Evolutionary conservation across 2,888 invertebrate species (phyloP).

Genomic region (Altica lythri): DNA sequence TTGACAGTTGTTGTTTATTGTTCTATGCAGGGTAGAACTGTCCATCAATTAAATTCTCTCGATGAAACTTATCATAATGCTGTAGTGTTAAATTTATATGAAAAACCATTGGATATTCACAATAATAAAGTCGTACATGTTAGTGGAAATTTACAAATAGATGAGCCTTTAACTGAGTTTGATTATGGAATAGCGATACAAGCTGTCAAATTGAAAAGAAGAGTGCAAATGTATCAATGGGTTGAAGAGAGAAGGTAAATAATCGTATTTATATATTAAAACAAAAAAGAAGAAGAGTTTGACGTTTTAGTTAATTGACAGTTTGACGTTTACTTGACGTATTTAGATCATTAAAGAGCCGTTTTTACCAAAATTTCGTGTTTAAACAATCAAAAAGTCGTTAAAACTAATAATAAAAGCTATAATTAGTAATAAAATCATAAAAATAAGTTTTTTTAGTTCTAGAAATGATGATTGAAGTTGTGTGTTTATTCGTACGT

Average conservation of each 20-base stretch:
- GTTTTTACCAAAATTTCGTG: no score
- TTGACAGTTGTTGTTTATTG: no score
- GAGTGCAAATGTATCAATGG: conserved; percentile 96
- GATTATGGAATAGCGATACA: conserved; percentile 84
- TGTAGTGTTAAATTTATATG: conserved; percentile 58
- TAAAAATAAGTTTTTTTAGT: no score
- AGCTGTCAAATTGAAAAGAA: conserved; percentile 80
- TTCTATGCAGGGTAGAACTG: conserved; percentile 71
- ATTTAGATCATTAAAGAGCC: no score
- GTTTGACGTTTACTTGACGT: no score
- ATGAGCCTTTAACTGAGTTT: conserved; percentile 83
- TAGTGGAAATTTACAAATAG: conserved; percentile 71
- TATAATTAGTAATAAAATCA: no score
- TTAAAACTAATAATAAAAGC: no score
- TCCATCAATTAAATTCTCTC: conserved; percentile 76
- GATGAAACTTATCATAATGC: conserved; percentile 76
- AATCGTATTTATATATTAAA: conserved; percentile 40
- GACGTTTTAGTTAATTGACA: no score
- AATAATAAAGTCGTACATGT: conserved; percentile 80
- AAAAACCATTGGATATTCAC: conserved; percentile 62
- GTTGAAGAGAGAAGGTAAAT: conserved; percentile 77
- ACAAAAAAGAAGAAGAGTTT: no score
- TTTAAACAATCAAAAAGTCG: no score
- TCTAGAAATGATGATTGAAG: no score
- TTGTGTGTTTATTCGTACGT: no score